Evolutionary conservation across 2,888 invertebrate species (phyloP).

Genomic region (Scaeva pyrastri): DNA sequence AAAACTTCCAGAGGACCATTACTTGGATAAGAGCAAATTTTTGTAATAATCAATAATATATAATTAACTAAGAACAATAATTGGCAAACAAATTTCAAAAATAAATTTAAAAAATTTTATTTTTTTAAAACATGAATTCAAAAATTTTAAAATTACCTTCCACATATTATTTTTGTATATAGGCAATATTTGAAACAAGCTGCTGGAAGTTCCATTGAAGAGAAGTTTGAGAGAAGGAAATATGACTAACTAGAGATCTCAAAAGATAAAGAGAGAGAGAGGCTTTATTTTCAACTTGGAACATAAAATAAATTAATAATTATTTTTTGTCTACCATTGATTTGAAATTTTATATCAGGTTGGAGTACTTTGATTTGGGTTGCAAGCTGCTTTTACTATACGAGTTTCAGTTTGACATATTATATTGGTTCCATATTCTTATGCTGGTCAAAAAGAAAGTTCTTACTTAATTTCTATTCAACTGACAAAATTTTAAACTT

Average conservation of each 20-base stretch:
- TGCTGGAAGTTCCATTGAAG: background rate
- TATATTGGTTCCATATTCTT: too few relatives aligned
- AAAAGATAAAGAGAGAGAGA: background rate
- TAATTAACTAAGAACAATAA: slow-evolving; percentile 1
- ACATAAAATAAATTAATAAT: slow-evolving; percentile 9
- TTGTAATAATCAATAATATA: slow-evolving; percentile 77
- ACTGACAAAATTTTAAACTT: too few relatives aligned
- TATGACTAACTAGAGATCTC: slow-evolving; percentile 23
- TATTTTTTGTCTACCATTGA: background rate
- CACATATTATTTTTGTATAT: too few relatives aligned
- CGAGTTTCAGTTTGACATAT: too few relatives aligned
- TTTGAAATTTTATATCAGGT: background rate
- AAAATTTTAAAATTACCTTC: too few relatives aligned
- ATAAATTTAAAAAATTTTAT: slow-evolving; percentile 10
- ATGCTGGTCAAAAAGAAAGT: too few relatives aligned
- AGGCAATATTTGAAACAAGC: slow-evolving; percentile 25
- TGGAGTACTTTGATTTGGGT: background rate
- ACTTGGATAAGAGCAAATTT: slow-evolving; percentile 83
- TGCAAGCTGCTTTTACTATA: too few relatives aligned
- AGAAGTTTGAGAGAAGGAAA: slow-evolving; percentile 20
- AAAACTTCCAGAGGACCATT: slow-evolving; percentile 85
- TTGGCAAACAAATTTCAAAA: slow-evolving; percentile 22
- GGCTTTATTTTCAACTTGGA: background rate
- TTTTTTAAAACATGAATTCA: slow-evolving; percentile 3
- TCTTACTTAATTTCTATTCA: too few relatives aligned